A percentile compares a stretch with the other conserved stretches of the same genome.
phyloP scores from a whole-genome alignment of 1,140 invertebrate species.

The Archegozetes longisetosus region DNA sequence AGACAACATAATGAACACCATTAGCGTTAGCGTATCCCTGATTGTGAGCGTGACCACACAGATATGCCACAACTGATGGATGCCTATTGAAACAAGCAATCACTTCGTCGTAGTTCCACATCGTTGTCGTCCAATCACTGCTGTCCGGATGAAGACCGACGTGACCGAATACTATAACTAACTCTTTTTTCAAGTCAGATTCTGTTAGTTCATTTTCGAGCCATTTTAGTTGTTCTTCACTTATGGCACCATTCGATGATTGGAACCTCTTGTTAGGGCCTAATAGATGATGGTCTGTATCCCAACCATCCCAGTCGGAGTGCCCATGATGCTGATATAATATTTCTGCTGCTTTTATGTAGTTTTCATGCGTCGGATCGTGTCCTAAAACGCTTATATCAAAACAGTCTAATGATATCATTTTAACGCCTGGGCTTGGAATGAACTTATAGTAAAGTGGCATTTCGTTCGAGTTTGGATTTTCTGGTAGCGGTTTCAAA shows the following conservation, averaged over 20 bases:
- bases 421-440: constrained; percentile 22
- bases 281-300: constrained; percentile 18
- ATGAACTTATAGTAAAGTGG: constrained; percentile 26
- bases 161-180: constrained; percentile 26
- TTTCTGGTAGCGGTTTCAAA: not conserved
- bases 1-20: constrained; percentile 26
- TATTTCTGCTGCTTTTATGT: constrained; percentile 21
- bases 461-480: not conserved
- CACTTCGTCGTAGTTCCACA: constrained; percentile 28
- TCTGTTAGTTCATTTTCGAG: constrained; percentile 23
- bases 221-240: constrained; percentile 27
- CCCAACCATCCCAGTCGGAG: constrained; percentile 25
- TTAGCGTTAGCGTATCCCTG: constrained; percentile 23
- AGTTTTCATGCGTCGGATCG: constrained; percentile 17
- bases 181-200: constrained; percentile 20
- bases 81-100: constrained; percentile 23
- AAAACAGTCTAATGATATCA: constrained; percentile 29
- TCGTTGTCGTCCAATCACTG: constrained; percentile 21
- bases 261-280: constrained; percentile 25
- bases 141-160: constrained; percentile 23
- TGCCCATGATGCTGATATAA: constrained; percentile 24
- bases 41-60: constrained; percentile 27
- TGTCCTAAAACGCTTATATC: constrained; percentile 28
- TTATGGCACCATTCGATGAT: constrained; percentile 28
- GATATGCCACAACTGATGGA: constrained; percentile 25